Evolutionary conservation across 2,797 vertebrate genomes (phyloP), one percentile per base, ranked within the genome.

Genomic region (Pangasius macronema): DNA sequence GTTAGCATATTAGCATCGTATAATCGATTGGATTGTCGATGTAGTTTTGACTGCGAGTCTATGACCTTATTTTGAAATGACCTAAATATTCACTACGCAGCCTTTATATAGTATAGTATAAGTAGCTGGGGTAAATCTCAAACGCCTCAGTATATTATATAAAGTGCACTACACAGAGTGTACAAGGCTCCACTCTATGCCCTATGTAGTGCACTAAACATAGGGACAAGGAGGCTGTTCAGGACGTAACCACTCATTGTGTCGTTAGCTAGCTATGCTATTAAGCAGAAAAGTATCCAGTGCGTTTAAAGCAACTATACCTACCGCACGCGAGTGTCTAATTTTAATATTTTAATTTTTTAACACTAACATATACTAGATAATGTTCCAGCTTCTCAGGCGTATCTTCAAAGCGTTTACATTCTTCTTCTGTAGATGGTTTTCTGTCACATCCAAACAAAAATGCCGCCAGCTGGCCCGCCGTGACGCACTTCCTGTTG

Each of bases 381-480:
- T 63, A 20, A 82, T 63, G n/a, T 46, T n/a, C 27, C 16, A 83
- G 16, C 8, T 33, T 42, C 39, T 67, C 2, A 4, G 8, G 22
- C 2, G 20, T 5, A 20, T 46, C 13, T 61, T 42, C 22, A 18
- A 14, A 2, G 0, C 59, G n/a, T 70, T n/a, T 9, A 67, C 59
- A 72, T 70, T 46, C 20, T 53, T 46, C 20, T 53, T 22, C 27
- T 46, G 0, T 6, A 42, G 5, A 3, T 18, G 4, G 14, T 8
- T 18, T 39, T 30, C 63, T 13, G 36, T 16, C 5, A 18, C n/a
- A 79, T 10, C 57, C 46, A 89, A 88, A 91, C 89, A 91, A 91
- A 91, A 89, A 88, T 89, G 22, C 89, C 91, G 88, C 89, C 89
- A 86, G n/a, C 2, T 9, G 2, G 1, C 27, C 36, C 33, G 85